Base-by-base conservation (phyloP, 2,113 vertebrate species). In the Scomber japonicus region DNA sequence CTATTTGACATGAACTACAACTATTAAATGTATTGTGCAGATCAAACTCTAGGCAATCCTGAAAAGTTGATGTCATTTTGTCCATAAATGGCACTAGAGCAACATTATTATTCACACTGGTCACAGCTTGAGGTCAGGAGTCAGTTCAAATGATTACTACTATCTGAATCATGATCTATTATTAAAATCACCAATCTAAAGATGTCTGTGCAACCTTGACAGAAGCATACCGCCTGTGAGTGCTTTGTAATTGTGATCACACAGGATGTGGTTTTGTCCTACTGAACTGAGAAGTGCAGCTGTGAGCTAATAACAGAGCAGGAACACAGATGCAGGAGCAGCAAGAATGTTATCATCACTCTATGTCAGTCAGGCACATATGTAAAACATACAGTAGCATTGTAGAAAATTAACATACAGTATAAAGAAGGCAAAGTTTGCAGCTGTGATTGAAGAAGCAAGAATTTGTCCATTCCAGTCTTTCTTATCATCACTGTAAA, bases 281-380 rank as follows among this genome's bases (percentile, higher is more conserved):
- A 0, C 9, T 64, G 27, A 82, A 53, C n/a, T 46, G 19, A 9
- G 21, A 48, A 55, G 31, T 10, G 67, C 68, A 75, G 78, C 51
- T 81, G 61, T 74, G 60, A 69, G 45, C 31, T 87, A 87, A 87
- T 85, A 77, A 86, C 69, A 80, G 65, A 84, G 80, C 24, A 62
- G 16, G 17, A 55, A 40, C 51, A 51, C 12, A 1, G 14, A 24
- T 2, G 3, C 24, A 27, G 24, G 3, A 27, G 24, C 24, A 27
- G n/a, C 6, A 56, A n/a, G 57, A 31, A 54, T 9, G 19, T 12
- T 51, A 50, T 57, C 11, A 0, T n/a, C 44, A n/a, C 9, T 61
- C 4, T 21, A 1, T 21, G 21, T 75, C 2, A 14, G 2, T 35
- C 19, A 19, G 13, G 10, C 27, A 66, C 44, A 44, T 56, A 44